Conservation (phyloP, 2,113 vertebrate species). For the Saimiri boliviensis region DNA sequence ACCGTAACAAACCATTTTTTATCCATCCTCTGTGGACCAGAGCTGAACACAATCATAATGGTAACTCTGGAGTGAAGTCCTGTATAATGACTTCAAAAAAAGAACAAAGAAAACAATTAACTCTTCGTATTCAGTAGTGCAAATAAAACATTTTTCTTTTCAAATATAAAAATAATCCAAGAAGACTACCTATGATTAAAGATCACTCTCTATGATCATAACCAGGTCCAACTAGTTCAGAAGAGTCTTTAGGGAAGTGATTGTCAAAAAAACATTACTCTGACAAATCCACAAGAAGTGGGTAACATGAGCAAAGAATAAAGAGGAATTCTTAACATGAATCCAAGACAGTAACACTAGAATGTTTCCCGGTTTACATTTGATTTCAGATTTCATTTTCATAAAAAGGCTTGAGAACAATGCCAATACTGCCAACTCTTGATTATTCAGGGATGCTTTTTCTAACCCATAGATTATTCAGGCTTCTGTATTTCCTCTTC, state of each 20-base stretch:
- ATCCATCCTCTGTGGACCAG: constrained; percentile 56
- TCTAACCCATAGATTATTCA: neutral
- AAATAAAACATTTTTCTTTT: constrained; percentile 65
- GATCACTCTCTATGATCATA: neutral
- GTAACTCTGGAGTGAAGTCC: constrained; percentile 55
- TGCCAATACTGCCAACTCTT: neutral
- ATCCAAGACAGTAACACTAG: neutral
- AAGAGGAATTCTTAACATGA: neutral
- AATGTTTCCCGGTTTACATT: neutral
- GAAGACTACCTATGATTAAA: constrained; percentile 11
- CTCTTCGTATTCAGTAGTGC: constrained; percentile 48
- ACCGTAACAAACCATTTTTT: neutral
- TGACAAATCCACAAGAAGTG: neutral
- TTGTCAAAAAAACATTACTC: constrained; percentile 32
- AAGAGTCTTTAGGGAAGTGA: neutral
- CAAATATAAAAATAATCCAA: constrained; percentile 45
- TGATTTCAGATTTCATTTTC: neutral
- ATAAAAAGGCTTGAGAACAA: constrained; percentile 50
- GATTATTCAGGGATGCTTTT: neutral
- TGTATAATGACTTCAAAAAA: constrained; percentile 49
- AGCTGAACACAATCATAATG: constrained; percentile 53
- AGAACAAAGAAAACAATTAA: constrained; percentile 49
- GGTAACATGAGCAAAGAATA: neutral
- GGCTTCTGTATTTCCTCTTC: constrained; percentile 14
- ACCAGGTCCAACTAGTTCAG: neutral